A percentile compares a stretch with the other conserved stretches of the same genome.
Evolutionary conservation across 2,113 vertebrate genomes (phyloP).

Genomic region (Apaloderma vittatum): DNA sequence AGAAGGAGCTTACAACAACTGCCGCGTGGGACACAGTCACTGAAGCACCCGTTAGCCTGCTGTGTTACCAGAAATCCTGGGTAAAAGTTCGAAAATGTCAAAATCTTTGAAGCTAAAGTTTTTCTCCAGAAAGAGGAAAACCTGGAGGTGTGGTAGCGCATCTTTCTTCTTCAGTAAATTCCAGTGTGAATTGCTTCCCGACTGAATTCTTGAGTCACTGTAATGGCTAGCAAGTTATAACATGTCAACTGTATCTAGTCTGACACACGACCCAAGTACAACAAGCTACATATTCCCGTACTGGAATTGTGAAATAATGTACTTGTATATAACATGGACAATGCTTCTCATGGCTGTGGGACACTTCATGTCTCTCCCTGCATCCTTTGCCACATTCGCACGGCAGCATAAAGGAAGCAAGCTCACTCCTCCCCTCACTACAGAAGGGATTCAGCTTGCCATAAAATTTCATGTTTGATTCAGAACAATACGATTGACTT

Average conservation of each 20-base stretch:
- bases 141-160: neutral
- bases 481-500: neutral
- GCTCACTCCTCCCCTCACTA: neutral
- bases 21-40: fast-evolving
- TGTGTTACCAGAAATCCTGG: neutral
- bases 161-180: neutral
- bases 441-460: neutral
- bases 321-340: neutral
- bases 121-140: neutral
- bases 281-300: neutral
- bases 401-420: neutral
- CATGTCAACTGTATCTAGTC: neutral
- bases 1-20: neutral
- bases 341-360: neutral
- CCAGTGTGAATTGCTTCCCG: neutral
- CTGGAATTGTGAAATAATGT: neutral
- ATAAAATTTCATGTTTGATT: neutral
- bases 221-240: neutral
- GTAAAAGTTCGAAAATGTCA: neutral
- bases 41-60: neutral
- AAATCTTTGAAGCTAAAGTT: neutral
- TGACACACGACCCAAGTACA: neutral
- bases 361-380: neutral
- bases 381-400: neutral
- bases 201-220: neutral